Base-by-base conservation (phyloP, 1,140 invertebrate species). In the Drosophila paulistorum region DNA sequence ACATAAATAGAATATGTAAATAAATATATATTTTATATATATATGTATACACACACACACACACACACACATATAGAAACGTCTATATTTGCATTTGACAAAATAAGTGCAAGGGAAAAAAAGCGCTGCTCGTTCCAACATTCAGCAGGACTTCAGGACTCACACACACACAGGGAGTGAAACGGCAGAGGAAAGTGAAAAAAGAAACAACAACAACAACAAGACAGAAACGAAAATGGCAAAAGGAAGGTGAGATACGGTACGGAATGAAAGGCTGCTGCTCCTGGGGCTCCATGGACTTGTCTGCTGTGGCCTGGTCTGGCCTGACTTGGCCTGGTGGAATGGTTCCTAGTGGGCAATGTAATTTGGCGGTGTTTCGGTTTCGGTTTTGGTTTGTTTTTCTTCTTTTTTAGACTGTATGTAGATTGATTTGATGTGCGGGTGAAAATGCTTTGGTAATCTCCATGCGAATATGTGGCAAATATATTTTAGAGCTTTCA, bases 51-150 rank as follows among this genome's bases (percentile, higher is more conserved):
- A 33, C 48, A 51, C 42, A 17, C 48, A 60, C 48, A 30, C 26
- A 30, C 30, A 30, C 5, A 30, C 6, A 30, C 6, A 60, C 63
- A 67, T 78, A 68, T 84, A 80, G 45, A 80, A 80, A 81, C 70
- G 81, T 84, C 81, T 84, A 84, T 84, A 84, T 85, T 87, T 86
- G 83, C 83, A 86, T 86, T 87, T 86, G 82, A 86, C 85, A 89
- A 89, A 90, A 89, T 81, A 89, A 90, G 85, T 81, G 81, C 81
- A 90, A 68, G 80, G 74, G 67, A 33, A 76, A 69, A 67, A 74
- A 76, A 63, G 65, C 73, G 65, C 68, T 62, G 68, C 75, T 69
- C 68, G 67, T 79, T 55, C 59, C 17, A 51, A 20, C 17, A 51
- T 51, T 51, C 45, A 51, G 45, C 68, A 74, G 75, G 75, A 77